Base-by-base conservation (phyloP, 2,113 vertebrate species). In the Mastomys natalensis region DNA sequence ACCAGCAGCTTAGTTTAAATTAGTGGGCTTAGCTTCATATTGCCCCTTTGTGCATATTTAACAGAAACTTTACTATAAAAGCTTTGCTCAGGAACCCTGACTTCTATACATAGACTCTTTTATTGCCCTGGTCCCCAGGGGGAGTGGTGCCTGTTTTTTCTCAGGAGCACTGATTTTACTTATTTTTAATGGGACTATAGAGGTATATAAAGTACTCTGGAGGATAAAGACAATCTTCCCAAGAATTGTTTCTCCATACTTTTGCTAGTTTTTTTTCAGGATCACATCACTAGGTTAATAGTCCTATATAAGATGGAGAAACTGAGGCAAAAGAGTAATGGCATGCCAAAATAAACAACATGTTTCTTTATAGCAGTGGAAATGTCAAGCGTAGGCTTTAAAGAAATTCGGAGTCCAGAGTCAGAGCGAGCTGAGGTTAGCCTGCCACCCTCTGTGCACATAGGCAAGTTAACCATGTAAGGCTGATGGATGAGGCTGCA, bases 71-170 rank as follows among this genome's bases (percentile, higher is more conserved):
- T 29, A 21, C 68, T 73, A 7, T 7, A 64, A n/a, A 93, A 58
- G 74, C 90, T 91, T 96, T 96, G 84, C 91, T 89, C 64, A 72
- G 78, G 94, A 94, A 97, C 15, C 74, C 22, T 82, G 87, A 17
- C 66, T 26, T 60, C 87, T 97, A 90, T 97, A 96, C 73, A 96
- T 88, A 94, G 78, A 77, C 37, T 48, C 78, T 93, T 95, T 93
- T 68, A 92, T 73, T 87, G 48, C 31, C 26, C 10, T 53, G 12
- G 37, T 34, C 7, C 88, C 24, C 15, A 60, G n/a, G 26, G 29
- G 74, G 17, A 76, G 40, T 29, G 11, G 70, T 64, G 12, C 12
- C 92, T 85, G 24, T 60, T 90, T 95, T 43, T 55, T 58, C 84
- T 82, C 6, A 1, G 74, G 87, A 94, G 9, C 78, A 34, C 72